These are phyloP conservation scores for Boleophthalmus pectinirostris DNA, from an alignment of 2,113 vertebrate species.

Conservation along the genomic window DNA sequence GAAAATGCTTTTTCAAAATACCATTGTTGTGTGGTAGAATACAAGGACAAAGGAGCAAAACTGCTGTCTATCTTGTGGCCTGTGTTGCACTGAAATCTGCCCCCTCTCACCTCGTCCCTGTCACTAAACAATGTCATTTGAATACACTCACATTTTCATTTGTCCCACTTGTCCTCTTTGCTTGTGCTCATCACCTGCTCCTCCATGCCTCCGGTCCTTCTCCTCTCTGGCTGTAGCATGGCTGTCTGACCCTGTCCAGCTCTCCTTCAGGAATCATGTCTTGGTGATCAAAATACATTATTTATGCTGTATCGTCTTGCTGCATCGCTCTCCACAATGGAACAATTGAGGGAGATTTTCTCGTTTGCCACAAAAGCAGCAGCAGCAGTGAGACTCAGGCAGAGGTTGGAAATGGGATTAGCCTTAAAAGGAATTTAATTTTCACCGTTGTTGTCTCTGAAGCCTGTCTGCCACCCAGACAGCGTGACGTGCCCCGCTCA, in stretches of 20 bases:
- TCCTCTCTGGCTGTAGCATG: conserved; percentile 46
- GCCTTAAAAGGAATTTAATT: conserved; percentile 83
- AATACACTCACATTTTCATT: conserved; percentile 51
- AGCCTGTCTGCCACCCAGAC: conserved; percentile 78
- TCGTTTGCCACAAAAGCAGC: conserved; percentile 75
- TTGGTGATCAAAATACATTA: conserved; percentile 73
- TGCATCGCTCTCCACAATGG: conserved; percentile 71
- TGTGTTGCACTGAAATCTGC: conserved; percentile 27
- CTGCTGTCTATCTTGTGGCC: conserved; percentile 49
- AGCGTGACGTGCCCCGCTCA: conserved; percentile 57
- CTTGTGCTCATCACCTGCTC: conserved; percentile 36
- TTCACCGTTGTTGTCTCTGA: conserved; percentile 73
- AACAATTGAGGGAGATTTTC: conserved; percentile 76
- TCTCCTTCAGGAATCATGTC: conserved; percentile 59
- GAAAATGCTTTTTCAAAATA: neutral
- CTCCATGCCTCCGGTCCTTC: conserved; percentile 24
- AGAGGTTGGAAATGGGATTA: conserved; percentile 81
- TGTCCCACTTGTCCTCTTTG: conserved; percentile 14
- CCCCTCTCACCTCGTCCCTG: conserved; percentile 16
- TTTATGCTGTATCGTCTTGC: conserved; percentile 75
- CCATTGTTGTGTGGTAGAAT: conserved; percentile 14
- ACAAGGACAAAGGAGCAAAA: conserved; percentile 37
- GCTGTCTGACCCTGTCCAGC: conserved; percentile 61
- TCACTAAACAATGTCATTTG: conserved; percentile 48
- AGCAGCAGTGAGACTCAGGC: conserved; percentile 60